phyloP scores from a whole-genome alignment of 2,888 invertebrate genomes.

The Portevinia maculata region DNA sequence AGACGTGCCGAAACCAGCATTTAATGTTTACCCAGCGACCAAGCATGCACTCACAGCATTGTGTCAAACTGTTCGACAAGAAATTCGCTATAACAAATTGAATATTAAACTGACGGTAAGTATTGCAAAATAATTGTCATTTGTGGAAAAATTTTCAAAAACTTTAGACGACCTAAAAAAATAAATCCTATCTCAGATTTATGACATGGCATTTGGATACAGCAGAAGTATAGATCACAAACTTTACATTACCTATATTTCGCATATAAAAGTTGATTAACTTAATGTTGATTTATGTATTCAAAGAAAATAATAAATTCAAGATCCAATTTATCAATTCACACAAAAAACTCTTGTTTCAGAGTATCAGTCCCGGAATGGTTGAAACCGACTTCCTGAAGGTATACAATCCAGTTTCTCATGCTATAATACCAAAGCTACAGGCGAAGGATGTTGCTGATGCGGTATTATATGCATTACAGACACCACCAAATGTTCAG shows the following conservation, averaged over 20 bases:
- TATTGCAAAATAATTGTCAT: no score
- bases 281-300: no score
- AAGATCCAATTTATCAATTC: not conserved
- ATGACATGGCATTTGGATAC: no score
- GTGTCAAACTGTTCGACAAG: conserved; percentile 85
- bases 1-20: conserved; percentile 83
- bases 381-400: conserved; percentile 84
- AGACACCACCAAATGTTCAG: conserved; percentile 86
- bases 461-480: conserved; percentile 85
- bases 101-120: conserved; percentile 83
- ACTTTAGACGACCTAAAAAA: no score
- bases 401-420: conserved; percentile 80
- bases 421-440: conserved; percentile 82
- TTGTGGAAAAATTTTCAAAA: not conserved
- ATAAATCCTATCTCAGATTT: no score
- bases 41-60: conserved; percentile 85
- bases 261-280: no score
- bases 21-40: conserved; percentile 85
- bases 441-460: conserved; percentile 86
- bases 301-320: no score
- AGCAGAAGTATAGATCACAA: no score
- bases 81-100: conserved; percentile 83
- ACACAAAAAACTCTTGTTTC: conserved; percentile 6
- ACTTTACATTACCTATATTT: no score
- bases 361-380: conserved; percentile 87